phyloP scores from a whole-genome alignment of 2,113 vertebrate species.

The Oreochromis tanganicae region DNA sequence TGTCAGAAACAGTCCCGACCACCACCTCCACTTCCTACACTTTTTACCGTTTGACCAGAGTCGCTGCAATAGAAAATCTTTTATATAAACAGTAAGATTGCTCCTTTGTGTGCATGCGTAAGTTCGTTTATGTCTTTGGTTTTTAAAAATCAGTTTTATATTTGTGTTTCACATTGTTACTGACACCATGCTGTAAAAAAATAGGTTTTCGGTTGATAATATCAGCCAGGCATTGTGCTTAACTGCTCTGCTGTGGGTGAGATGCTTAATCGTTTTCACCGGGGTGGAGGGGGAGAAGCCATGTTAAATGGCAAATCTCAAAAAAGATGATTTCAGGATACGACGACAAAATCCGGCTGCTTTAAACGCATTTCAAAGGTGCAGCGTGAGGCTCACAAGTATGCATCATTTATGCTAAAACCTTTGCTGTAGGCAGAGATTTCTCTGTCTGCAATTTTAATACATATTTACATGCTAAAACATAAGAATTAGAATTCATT shows the following conservation, averaged over 20 bases:
- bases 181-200: not conserved
- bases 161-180: not conserved
- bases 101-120: not conserved
- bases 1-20: not conserved
- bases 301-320: not conserved
- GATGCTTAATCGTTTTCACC: not conserved
- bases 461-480: slow-evolving; percentile 76
- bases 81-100: not conserved
- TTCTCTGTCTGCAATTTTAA: slow-evolving; percentile 67
- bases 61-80: not conserved
- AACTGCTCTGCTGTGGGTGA: not conserved
- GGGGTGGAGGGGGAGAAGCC: not conserved
- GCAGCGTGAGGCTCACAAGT: slow-evolving; percentile 30
- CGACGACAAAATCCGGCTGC: not conserved
- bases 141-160: not conserved
- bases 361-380: slow-evolving; percentile 56
- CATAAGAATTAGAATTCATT: slow-evolving; percentile 79
- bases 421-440: slow-evolving; percentile 66
- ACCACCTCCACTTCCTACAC: not conserved
- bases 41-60: not conserved
- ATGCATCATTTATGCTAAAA: slow-evolving; percentile 50
- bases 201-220: not conserved
- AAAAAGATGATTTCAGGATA: slow-evolving; percentile 31
- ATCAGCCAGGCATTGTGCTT: not conserved
- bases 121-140: not conserved